Conservation (phyloP, 2,797 vertebrate genomes). For the Nyctibius grandis region DNA sequence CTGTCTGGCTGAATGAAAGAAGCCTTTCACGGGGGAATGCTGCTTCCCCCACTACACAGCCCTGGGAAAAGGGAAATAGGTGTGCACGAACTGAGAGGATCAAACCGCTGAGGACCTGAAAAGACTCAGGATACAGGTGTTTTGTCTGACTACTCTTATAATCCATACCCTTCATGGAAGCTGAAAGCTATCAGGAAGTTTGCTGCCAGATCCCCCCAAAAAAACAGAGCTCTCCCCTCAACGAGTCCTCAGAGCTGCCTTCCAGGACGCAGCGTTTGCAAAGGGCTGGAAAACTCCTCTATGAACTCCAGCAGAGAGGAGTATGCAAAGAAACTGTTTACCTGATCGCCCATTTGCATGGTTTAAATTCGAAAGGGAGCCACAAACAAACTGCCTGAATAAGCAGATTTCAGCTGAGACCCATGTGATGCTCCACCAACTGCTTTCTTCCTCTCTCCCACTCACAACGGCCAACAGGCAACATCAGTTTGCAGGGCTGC, state of each 20-base stretch:
- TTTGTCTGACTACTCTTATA: not conserved
- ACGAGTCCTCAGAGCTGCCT: not conserved
- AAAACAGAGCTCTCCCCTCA: not conserved
- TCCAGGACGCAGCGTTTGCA: rapidly evolving
- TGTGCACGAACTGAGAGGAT: not conserved
- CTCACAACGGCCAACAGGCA: not conserved
- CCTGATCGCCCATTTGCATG: rapidly evolving
- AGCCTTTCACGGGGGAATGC: rapidly evolving
- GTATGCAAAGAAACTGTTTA: not conserved
- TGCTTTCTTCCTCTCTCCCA: not conserved
- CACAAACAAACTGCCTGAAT: not conserved
- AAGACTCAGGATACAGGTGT: not conserved
- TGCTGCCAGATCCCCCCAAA: not conserved
- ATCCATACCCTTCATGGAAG: not conserved
- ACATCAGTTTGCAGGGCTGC: not conserved
- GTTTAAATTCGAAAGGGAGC: not conserved
- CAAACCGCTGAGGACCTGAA: not conserved
- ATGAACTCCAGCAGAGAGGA: not conserved
- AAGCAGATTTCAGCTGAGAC: not conserved
- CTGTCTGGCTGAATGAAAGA: not conserved
- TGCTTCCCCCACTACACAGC: not conserved
- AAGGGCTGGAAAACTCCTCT: not conserved
- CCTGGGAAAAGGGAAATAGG: not conserved
- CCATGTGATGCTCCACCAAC: not conserved
- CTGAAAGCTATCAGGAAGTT: not conserved